Percentiles rank a stretch among this genome's conserved stretches.
Conservation (phyloP, 2,797 vertebrate species). For the Tachyglossus aculeatus region DNA sequence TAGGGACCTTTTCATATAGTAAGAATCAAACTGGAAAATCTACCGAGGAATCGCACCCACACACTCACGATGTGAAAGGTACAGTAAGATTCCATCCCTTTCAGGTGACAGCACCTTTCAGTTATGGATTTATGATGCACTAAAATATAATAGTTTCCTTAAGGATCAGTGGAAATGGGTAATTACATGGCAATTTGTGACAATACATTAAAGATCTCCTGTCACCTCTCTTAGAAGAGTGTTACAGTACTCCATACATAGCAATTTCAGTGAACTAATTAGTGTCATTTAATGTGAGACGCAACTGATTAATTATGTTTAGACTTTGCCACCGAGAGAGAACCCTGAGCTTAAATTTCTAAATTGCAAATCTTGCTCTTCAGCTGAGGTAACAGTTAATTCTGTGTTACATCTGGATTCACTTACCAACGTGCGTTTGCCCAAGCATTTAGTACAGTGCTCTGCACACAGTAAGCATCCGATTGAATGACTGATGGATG, state of each 20-base stretch:
- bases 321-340: constrained; percentile 52
- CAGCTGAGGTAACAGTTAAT: constrained; percentile 50
- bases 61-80: constrained; percentile 8
- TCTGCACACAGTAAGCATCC: constrained; percentile 11
- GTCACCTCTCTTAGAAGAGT: constrained; percentile 53
- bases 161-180: constrained; percentile 49
- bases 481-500: too few species aligned
- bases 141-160: constrained; percentile 46
- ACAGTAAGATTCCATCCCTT: constrained; percentile 12
- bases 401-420: constrained; percentile 8
- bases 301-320: constrained; percentile 60
- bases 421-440: constrained; percentile 2
- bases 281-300: constrained; percentile 65
- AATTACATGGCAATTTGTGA: constrained; percentile 68
- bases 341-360: constrained; percentile 46
- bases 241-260: constrained; percentile 60
- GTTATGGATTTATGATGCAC: constrained; percentile 50
- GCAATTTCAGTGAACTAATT: constrained; percentile 73
- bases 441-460: background rate
- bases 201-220: constrained; percentile 60
- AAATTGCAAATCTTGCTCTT: constrained; percentile 42
- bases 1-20: too few species aligned
- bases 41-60: background rate
- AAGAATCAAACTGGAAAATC: background rate
- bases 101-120: constrained; percentile 26